Evolutionary conservation across 2,888 invertebrate genomes (phyloP).

Genomic region (Rutpela maculata): DNA sequence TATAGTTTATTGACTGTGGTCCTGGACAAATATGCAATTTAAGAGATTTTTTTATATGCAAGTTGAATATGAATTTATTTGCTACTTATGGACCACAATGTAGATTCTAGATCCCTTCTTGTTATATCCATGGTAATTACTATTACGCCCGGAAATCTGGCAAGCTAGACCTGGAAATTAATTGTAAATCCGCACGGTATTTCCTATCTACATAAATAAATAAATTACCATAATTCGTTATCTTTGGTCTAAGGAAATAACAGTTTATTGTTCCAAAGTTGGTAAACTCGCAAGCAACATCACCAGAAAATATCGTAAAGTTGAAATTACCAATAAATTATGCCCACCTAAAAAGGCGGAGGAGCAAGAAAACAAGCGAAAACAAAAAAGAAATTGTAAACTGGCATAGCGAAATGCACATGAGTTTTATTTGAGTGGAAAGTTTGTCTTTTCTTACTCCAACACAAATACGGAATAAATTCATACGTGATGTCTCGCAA

Average conservation of each 20-base stretch:
- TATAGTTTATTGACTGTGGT: too few relatives aligned
- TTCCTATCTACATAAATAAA: neutral
- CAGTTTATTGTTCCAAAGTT: neutral
- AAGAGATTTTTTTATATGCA: too few relatives aligned
- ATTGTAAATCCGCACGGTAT: neutral
- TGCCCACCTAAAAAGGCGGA: neutral
- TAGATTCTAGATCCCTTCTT: too few relatives aligned
- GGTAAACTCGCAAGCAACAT: neutral
- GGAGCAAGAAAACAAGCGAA: neutral
- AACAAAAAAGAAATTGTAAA: conserved; percentile 3
- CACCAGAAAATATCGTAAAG: neutral
- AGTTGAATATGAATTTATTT: too few relatives aligned
- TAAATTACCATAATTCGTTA: neutral
- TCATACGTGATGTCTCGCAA: conserved; percentile 2
- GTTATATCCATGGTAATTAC: too few relatives aligned
- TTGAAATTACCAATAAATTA: neutral
- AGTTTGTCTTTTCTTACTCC: conserved; percentile 4
- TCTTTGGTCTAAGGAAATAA: neutral
- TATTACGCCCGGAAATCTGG: neutral
- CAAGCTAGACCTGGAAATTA: neutral
- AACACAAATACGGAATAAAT: conserved; percentile 4
- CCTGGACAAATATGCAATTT: too few relatives aligned
- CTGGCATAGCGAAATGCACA: neutral
- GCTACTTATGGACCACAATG: too few relatives aligned
- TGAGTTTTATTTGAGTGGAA: conserved; percentile 7